These are phyloP conservation scores for Hippocampus comes DNA, from an alignment of 2,113 vertebrate genomes.

Conservation along the genomic window DNA sequence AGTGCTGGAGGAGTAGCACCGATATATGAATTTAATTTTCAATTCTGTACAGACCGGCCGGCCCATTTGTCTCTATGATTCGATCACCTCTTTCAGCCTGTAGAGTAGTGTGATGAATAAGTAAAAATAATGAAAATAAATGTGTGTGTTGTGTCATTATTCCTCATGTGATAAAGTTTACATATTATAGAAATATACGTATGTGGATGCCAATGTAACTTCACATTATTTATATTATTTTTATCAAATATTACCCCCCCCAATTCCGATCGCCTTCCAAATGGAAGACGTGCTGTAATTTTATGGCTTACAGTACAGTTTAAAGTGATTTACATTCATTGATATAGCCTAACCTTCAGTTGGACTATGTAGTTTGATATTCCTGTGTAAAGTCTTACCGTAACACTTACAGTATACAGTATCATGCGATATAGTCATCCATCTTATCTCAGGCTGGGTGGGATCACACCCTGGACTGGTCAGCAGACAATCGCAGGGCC, in stretches of 20 bases:
- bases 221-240: not conserved
- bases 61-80: conserved; percentile 1
- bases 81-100: conserved; percentile 17
- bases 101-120: conserved; percentile 30
- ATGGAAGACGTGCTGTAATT: not conserved
- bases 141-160: not conserved
- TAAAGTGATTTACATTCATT: not conserved
- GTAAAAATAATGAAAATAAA: conserved; percentile 12
- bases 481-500: not conserved
- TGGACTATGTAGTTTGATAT: not conserved
- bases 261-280: too few relatives aligned
- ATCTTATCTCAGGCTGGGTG: not conserved
- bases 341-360: not conserved
- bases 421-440: too few relatives aligned
- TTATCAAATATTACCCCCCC: not conserved
- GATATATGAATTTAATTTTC: conserved; percentile 7
- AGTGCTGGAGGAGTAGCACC: not conserved
- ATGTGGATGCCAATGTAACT: not conserved
- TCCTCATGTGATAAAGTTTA: not conserved
- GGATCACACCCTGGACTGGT: not conserved
- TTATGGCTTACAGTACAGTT: not conserved
- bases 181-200: not conserved
- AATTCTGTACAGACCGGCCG: conserved; percentile 6
- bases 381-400: too few relatives aligned
- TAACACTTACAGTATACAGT: too few relatives aligned